Conservation (phyloP, 1,140 invertebrate species). For the Zaprionus capensis region DNA sequence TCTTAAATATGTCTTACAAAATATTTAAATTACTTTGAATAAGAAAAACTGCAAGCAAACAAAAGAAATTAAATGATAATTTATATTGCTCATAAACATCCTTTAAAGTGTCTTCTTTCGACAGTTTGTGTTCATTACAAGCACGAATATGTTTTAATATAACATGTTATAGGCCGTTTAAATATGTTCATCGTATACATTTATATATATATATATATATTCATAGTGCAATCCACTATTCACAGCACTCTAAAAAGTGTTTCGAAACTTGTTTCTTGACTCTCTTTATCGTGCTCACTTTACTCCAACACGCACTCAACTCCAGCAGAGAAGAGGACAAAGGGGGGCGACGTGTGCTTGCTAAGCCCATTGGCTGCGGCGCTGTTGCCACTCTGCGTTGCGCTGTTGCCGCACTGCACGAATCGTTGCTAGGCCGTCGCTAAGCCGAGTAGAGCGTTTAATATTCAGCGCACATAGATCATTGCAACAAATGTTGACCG, state of each 20-base stretch:
- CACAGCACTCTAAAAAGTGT: neutral
- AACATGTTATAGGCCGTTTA: too few relatives aligned
- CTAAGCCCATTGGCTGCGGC: neutral
- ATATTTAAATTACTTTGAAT: too few relatives aligned
- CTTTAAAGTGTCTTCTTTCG: too few relatives aligned
- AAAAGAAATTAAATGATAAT: too few relatives aligned
- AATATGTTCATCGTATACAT: too few relatives aligned
- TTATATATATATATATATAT: neutral
- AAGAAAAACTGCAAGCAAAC: too few relatives aligned
- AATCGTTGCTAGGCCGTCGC: slow-evolving; percentile 16
- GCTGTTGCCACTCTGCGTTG: neutral
- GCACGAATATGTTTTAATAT: too few relatives aligned
- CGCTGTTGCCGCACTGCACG: slow-evolving; percentile 10
- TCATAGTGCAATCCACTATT: neutral
- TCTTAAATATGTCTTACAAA: too few relatives aligned
- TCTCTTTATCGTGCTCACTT: neutral
- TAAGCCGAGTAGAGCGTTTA: slow-evolving; percentile 58
- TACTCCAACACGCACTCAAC: neutral
- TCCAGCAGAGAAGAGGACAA: neutral
- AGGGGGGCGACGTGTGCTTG: neutral
- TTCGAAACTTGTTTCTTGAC: neutral
- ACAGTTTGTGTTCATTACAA: too few relatives aligned
- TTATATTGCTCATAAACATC: too few relatives aligned
- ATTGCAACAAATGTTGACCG: slow-evolving; percentile 79
- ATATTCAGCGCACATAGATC: slow-evolving; percentile 83